Evolutionary conservation across 1,140 invertebrate species (phyloP).

Genomic region (Cyclargus thomasi): DNA sequence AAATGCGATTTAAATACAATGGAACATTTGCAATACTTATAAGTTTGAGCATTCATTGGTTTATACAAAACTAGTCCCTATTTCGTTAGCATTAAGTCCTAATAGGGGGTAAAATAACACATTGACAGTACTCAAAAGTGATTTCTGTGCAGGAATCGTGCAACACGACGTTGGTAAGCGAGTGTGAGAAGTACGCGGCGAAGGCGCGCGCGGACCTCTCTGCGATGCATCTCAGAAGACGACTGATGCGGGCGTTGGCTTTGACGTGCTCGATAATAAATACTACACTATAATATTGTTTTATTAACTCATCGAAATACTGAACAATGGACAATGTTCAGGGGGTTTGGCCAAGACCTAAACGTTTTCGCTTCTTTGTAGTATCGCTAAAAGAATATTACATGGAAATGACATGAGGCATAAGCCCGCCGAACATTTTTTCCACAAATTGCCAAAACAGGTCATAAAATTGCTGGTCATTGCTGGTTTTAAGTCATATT

Average conservation of each 20-base stretch:
- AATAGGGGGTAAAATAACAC: neutral
- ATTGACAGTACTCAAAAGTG: neutral
- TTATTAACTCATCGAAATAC: neutral
- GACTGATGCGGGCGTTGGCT: constrained; percentile 41
- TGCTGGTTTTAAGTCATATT: no score
- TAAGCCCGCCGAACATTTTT: no score
- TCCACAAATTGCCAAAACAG: no score
- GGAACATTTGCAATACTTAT: constrained; percentile 19
- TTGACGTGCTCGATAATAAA: constrained; percentile 51
- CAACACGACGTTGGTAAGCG: constrained; percentile 55
- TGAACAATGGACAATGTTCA: no score
- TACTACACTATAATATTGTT: constrained; percentile 19
- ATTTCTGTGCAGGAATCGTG: constrained; percentile 50
- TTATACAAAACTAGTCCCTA: neutral
- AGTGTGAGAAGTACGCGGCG: constrained; percentile 50
- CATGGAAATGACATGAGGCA: no score
- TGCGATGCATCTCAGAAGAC: constrained; percentile 44
- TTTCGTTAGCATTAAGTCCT: neutral
- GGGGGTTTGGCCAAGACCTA: no score
- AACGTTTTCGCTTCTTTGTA: no score
- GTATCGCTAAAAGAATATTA: no score
- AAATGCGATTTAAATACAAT: constrained; percentile 29
- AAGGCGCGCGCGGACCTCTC: constrained; percentile 47
- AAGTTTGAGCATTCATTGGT: constrained; percentile 11
- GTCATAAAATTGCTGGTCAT: no score